Evolutionary conservation across 2,797 vertebrate genomes (phyloP), one percentile per base, ranked within the genome.

Genomic region (Pangasius sanitwongsei): DNA sequence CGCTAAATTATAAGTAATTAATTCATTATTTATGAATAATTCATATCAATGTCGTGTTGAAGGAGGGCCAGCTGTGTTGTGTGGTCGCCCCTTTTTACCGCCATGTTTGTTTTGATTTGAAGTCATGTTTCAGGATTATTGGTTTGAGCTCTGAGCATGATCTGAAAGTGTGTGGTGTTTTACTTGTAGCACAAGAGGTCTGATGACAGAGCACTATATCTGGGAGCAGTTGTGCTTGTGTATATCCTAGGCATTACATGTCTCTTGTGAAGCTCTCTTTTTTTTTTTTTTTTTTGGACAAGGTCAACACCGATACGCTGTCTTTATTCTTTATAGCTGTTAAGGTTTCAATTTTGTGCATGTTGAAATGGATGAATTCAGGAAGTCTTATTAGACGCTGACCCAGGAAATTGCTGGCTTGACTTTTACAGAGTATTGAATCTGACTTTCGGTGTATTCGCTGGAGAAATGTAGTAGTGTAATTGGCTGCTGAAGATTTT

Each of bases 341-440:
- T 86, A 44, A 1, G 9, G 28, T 31, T 86, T 34, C 57, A 20
- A 7, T 67, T 67, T 3, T 37, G 16, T 50, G 61, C 86, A 67
- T 31, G 50, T 72, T 41, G 25, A 34, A 59, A 67, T 20, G 34
- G 44, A 57, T 41, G 77, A 53, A 69, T 81, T 70, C 63, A 55
- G 34, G 34, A 59, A 59, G 20, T 57, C 34, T 55, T 31, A 59
- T 69, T 82, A 80, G 61, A 13, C 50, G 0, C 25, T 69, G 86
- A 87, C 44, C 86, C n/a, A 50, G 86, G 31, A 81, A 80, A 81
- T 82, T 72, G 25, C 77, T 70, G n/a, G 25, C 37, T 18, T 87
- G 87, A 72, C 78, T 87, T 83, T 16, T 59, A 55, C 87, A 34
- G 87, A 11, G 31, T 82, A 83, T 87, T 53, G 63, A 81, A 63